Evolutionary conservation across 2,113 vertebrate genomes (phyloP), one percentile per base, ranked within the genome.

Genomic region (Oryzias melastigma): DNA sequence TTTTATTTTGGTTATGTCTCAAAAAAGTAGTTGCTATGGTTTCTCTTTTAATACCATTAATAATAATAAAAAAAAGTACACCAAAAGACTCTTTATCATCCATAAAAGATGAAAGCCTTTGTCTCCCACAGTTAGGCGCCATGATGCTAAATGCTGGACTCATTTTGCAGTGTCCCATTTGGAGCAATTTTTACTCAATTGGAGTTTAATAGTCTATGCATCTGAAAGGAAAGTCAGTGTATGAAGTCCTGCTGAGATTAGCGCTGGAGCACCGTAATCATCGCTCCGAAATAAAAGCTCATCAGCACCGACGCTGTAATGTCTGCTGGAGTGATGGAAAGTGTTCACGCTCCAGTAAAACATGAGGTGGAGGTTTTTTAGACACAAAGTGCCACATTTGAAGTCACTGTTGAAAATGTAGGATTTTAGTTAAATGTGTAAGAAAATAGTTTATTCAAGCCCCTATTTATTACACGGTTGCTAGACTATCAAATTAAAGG

Each of bases 1-100:
- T 7, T 70, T 63, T 5, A 49, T 57, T 58, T 65, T 58, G 27
- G 25, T 62, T 70, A 25, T 22, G 40, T 25, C 18, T 41, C 10
- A 35, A 35, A 52, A 62, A 77, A 43, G 56, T 5, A 47, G 62
- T 68, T 71, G 47, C 42, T 46, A 60, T 15, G 10, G 4, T 58
- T 63, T 73, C 53, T 57, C 20, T 54, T 5, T 59, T 35, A 22
- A 22, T 5, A n/a, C 27, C 5, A 24, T 65, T 19, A n/a, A 48
- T 52, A 22, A 29, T 46, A 40, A 54, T 29, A 35, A 10, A 48
- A 24, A 53, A 13, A 29, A 27, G 16, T 4, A 10, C 7, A 18
- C n/a, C 1, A 47, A 19, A 50, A 50, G 25, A 54, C 48, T 25
- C 10, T 14, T 40, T 59, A 64, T 16, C 1, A n/a, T 40, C 59